Evolutionary conservation across 2,113 vertebrate species (phyloP).

Genomic region (Chrysemys picta): DNA sequence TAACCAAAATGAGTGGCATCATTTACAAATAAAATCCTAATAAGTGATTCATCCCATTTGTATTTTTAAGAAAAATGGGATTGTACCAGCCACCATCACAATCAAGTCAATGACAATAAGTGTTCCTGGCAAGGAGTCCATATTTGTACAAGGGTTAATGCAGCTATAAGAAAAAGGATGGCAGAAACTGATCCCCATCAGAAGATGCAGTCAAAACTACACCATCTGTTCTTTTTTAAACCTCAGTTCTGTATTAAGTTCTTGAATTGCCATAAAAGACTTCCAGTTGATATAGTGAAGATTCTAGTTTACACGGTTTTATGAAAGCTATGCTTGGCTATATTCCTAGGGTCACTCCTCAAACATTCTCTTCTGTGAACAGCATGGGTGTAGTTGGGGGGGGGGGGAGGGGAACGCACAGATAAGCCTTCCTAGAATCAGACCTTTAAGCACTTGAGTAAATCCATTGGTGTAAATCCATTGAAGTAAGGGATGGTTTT

Average conservation of each 20-base stretch:
- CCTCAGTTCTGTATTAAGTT: background rate
- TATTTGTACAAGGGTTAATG: background rate
- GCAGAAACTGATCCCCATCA: background rate
- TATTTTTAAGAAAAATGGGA: background rate
- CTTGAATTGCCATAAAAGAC: background rate
- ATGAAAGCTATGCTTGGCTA: background rate
- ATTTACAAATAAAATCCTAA: background rate
- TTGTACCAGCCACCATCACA: background rate
- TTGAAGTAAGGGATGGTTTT: background rate
- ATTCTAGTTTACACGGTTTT: background rate
- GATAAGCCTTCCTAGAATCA: background rate
- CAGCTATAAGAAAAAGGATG: background rate
- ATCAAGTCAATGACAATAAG: background rate
- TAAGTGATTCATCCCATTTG: background rate
- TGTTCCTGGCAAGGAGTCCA: background rate
- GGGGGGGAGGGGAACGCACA: background rate
- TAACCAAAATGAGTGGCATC: background rate
- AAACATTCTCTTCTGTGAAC: background rate
- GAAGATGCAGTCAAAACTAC: background rate
- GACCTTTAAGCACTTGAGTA: background rate
- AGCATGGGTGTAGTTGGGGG: too few relatives aligned
- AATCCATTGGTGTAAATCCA: background rate
- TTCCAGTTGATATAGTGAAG: slow-evolving; percentile 13
- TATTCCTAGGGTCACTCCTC: background rate
- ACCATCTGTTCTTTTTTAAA: slow-evolving; percentile 5